phyloP scores from a whole-genome alignment of 2,797 vertebrate species.

The Sebastes hopkinsi region DNA sequence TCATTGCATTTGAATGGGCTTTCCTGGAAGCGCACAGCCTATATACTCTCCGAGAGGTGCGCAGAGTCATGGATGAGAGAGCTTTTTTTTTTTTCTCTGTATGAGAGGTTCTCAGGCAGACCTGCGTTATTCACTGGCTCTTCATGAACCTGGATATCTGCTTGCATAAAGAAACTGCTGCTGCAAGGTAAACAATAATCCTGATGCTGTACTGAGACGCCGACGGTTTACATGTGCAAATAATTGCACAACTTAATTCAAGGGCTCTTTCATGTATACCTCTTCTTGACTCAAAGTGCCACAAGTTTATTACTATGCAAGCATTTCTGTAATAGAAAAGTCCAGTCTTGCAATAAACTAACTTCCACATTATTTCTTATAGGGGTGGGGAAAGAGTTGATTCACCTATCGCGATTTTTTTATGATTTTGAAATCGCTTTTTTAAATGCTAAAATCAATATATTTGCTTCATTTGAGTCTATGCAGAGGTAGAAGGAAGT shows the following conservation, averaged over 20 bases:
- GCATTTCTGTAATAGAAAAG: background rate
- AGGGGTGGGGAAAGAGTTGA: background rate
- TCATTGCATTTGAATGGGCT: slow-evolving; percentile 46
- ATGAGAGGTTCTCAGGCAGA: slow-evolving; percentile 27
- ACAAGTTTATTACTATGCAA: background rate
- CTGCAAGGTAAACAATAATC: slow-evolving; percentile 22
- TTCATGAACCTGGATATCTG: slow-evolving; percentile 1
- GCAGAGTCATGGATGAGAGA: slow-evolving; percentile 28
- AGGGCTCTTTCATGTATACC: background rate
- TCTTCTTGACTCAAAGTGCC: background rate
- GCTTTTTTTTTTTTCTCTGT: background rate
- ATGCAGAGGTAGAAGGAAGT: background rate
- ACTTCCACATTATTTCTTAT: background rate
- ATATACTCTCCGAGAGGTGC: slow-evolving; percentile 7
- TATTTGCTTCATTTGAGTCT: background rate
- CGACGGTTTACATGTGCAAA: background rate
- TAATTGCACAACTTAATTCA: slow-evolving; percentile 4
- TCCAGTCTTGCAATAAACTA: background rate
- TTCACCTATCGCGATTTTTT: no score
- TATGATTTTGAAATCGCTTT: background rate
- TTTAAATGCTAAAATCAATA: background rate
- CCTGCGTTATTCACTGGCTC: slow-evolving; percentile 32
- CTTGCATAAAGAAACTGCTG: slow-evolving; percentile 1
- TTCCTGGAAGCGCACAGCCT: slow-evolving; percentile 29
- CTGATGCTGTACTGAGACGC: background rate